phyloP scores from a whole-genome alignment of 2,888 invertebrate genomes.

The Acronicta psi region DNA sequence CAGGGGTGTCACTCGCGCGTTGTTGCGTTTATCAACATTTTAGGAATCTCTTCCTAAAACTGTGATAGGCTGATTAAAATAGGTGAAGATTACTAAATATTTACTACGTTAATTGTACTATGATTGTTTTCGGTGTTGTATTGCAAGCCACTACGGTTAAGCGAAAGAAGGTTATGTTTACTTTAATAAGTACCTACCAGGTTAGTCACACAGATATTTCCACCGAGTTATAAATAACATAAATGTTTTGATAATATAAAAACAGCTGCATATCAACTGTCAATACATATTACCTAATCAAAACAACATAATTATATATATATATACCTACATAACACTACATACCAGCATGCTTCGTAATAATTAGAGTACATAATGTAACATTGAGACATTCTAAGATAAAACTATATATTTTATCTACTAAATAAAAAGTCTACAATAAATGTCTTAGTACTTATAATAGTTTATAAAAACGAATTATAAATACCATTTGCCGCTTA shows the following conservation, averaged over 20 bases:
- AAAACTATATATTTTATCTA: conserved; percentile 14
- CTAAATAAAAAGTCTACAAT: conserved; percentile 32
- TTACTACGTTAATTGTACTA: too few species aligned
- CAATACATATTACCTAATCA: background rate
- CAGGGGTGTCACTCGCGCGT: too few species aligned
- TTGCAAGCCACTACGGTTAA: too few species aligned
- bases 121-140: too few species aligned
- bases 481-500: conserved; percentile 62
- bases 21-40: too few species aligned
- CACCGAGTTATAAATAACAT: conserved; percentile 2
- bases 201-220: conserved; percentile 17
- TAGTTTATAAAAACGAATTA: conserved; percentile 61
- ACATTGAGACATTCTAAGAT: conserved; percentile 3
- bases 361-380: conserved; percentile 1
- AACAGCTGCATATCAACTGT: too few species aligned
- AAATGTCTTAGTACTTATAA: conserved; percentile 56
- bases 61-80: too few species aligned
- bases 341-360: conserved; percentile 33
- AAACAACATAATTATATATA: conserved; percentile 12
- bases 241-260: background rate
- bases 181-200: background rate
- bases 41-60: too few species aligned
- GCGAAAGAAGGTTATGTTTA: too few species aligned
- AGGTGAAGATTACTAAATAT: too few species aligned
- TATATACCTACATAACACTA: conserved; percentile 26